Evolutionary conservation across 2,797 vertebrate genomes (phyloP).

Genomic region (Momotus momota): DNA sequence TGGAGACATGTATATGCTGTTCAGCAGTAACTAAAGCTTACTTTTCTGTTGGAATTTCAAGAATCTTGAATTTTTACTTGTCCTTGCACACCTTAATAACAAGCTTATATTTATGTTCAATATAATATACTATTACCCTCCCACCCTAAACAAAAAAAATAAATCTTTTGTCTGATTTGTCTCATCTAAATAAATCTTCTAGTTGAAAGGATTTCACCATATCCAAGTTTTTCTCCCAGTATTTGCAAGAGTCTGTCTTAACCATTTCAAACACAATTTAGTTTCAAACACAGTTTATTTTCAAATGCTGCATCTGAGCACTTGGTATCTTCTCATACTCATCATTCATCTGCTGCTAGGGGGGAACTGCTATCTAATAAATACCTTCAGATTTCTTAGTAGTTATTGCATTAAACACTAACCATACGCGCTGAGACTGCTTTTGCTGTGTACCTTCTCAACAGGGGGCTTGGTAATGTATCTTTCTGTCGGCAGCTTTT

Average conservation of each 20-base stretch:
- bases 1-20: not conserved
- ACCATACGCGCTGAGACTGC: rapidly evolving
- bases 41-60: not conserved
- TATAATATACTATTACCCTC: not conserved
- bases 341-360: not conserved
- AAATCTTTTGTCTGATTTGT: not conserved
- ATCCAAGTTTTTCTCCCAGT: not conserved
- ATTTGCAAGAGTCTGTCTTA: not conserved
- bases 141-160: rapidly evolving
- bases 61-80: not conserved
- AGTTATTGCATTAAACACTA: not conserved
- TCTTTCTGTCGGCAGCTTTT: not conserved
- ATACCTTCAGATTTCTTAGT: not conserved
- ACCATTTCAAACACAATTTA: too few species aligned
- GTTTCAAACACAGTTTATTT: not conserved
- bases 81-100: not conserved
- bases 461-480: not conserved
- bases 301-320: not conserved
- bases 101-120: not conserved
- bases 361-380: not conserved
- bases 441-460: not conserved
- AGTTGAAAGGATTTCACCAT: not conserved
- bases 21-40: not conserved
- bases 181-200: not conserved
- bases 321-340: not conserved